phyloP scores from a whole-genome alignment of 2,797 vertebrate species.

The Trachops cirrhosus region DNA sequence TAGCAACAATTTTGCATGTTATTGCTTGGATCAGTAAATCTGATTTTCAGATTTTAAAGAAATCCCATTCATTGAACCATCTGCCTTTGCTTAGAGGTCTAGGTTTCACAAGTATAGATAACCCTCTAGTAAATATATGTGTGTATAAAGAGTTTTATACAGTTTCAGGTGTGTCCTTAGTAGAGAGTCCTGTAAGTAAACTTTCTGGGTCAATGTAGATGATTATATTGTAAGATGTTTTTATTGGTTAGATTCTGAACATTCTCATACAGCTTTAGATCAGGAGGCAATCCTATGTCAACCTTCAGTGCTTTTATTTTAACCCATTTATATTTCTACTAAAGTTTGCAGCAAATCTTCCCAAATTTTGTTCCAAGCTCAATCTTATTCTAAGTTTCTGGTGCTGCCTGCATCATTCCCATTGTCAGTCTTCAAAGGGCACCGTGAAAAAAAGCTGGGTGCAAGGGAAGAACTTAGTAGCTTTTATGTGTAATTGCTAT shows the following conservation, averaged over 20 bases:
- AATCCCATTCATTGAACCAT: neutral
- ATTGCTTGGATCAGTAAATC: neutral
- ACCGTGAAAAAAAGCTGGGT: neutral
- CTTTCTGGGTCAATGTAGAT: neutral
- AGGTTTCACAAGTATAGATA: neutral
- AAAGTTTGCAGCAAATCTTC: slow-evolving; percentile 5
- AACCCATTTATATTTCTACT: neutral
- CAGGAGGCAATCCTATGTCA: neutral
- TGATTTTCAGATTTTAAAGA: neutral
- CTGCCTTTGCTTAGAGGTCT: neutral
- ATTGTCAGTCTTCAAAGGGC: neutral
- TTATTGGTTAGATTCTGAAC: neutral
- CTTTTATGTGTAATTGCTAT: neutral
- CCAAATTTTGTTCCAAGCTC: neutral
- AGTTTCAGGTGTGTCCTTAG: neutral
- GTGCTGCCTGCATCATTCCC: neutral
- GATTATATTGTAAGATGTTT: neutral
- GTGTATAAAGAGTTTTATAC: neutral
- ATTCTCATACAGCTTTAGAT: neutral
- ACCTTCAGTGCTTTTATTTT: neutral
- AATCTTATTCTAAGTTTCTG: neutral
- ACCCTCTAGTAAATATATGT: neutral
- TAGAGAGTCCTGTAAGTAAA: neutral
- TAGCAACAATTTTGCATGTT: neutral
- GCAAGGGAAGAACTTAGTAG: neutral